Percentiles rank a stretch among this genome's conserved stretches.
Conservation (phyloP, 1,140 invertebrate genomes). For the Bombus impatiens region DNA sequence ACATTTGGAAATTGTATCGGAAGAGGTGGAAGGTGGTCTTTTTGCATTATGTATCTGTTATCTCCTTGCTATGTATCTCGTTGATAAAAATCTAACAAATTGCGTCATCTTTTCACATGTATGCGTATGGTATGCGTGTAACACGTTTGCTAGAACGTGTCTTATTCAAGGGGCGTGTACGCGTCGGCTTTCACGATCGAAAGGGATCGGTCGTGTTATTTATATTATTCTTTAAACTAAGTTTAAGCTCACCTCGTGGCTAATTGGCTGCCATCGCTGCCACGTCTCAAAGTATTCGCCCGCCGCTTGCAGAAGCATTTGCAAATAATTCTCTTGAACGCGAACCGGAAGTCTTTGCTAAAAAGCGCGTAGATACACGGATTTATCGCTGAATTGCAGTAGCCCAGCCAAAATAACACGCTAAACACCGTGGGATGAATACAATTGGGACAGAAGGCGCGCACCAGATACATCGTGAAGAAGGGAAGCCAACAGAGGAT, state of each 20-base stretch:
- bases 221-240: too few relatives aligned
- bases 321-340: slow-evolving; percentile 96
- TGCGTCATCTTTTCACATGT: too few relatives aligned
- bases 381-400: slow-evolving; percentile 97
- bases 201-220: too few relatives aligned
- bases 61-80: too few relatives aligned
- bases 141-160: too few relatives aligned
- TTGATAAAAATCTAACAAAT: too few relatives aligned
- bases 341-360: slow-evolving; percentile 95
- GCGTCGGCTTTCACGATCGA: not conserved
- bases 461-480: slow-evolving; percentile 95
- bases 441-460: slow-evolving; percentile 91
- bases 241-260: slow-evolving; percentile 74
- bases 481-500: slow-evolving; percentile 97
- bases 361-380: slow-evolving; percentile 96
- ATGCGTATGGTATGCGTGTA: too few relatives aligned
- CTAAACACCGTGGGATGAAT: slow-evolving; percentile 92
- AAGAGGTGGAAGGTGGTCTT: too few relatives aligned
- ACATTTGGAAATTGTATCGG: not conserved
- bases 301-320: slow-evolving; percentile 86
- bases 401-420: slow-evolving; percentile 97
- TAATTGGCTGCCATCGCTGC: slow-evolving; percentile 86
- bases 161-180: too few relatives aligned
- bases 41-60: too few relatives aligned
- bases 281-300: slow-evolving; percentile 81